These are phyloP conservation scores for Psittacara wagleri DNA, from an alignment of 2,113 vertebrate species.

Conservation along the genomic window DNA sequence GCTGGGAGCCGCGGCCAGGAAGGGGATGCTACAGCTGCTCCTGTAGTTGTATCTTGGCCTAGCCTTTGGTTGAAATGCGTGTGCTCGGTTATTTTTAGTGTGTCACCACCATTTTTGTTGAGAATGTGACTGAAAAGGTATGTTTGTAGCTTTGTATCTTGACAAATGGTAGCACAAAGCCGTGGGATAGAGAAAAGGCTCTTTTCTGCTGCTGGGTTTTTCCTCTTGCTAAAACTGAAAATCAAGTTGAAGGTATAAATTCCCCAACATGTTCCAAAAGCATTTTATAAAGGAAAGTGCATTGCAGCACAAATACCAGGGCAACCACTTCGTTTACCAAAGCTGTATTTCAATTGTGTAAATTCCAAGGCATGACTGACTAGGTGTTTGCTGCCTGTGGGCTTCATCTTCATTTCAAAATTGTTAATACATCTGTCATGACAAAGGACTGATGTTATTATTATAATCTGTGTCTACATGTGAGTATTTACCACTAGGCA, in stretches of 20 bases:
- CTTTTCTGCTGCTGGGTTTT: not conserved
- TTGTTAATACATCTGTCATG: not conserved
- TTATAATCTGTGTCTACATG: not conserved
- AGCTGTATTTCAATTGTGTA: not conserved
- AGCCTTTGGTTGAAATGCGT: not conserved
- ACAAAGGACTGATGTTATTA: not conserved
- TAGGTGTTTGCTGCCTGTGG: not conserved
- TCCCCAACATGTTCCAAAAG: not conserved
- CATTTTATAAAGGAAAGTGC: not conserved
- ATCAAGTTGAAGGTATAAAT: not conserved
- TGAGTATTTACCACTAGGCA: not conserved
- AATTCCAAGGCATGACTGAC: not conserved
- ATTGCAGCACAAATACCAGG: not conserved
- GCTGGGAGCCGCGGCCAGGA: accelerated
- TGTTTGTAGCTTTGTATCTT: not conserved
- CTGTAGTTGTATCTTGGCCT: accelerated
- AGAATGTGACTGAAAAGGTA: not conserved
- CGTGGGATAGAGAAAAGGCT: not conserved
- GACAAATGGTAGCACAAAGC: not conserved
- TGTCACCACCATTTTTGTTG: not conserved
- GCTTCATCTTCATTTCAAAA: not conserved
- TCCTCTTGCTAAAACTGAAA: not conserved
- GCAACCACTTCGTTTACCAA: not conserved
- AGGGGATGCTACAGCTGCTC: not conserved
- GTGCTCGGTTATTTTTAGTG: not conserved